phyloP scores from a whole-genome alignment of 2,888 invertebrate genomes.

The Pristionchus mayeri region DNA sequence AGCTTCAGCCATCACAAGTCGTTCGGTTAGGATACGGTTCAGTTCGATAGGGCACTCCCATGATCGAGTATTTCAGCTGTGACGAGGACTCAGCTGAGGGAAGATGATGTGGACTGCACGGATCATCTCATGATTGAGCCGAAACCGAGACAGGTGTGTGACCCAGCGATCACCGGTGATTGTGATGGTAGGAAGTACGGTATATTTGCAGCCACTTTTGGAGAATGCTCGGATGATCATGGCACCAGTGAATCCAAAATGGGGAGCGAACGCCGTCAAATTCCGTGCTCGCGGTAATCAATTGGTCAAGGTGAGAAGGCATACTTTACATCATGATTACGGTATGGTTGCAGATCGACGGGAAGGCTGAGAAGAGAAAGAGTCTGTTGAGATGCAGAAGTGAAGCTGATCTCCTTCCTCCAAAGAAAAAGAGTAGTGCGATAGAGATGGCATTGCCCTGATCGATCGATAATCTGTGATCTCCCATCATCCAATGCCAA shows the following conservation, averaged over 20 bases:
- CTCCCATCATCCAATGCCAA: too few species aligned
- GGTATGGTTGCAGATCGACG: not conserved
- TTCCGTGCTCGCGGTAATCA: slow-evolving; percentile 38
- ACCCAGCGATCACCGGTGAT: not conserved
- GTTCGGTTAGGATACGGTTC: slow-evolving; percentile 60
- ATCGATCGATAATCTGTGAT: not conserved
- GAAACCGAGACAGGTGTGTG: not conserved
- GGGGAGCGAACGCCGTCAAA: slow-evolving; percentile 41
- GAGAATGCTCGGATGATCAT: slow-evolving; percentile 40
- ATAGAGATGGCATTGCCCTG: not conserved
- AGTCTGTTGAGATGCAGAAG: slow-evolving; percentile 2
- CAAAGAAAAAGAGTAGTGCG: slow-evolving; percentile 35
- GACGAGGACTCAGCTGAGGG: slow-evolving; percentile 24
- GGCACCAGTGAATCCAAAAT: slow-evolving; percentile 43
- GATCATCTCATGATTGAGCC: not conserved
- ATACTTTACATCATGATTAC: not conserved
- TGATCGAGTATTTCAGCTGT: slow-evolving; percentile 11
- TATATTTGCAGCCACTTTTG: not conserved
- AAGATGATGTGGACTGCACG: slow-evolving; percentile 31
- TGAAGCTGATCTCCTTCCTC: not conserved
- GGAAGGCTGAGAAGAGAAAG: not conserved
- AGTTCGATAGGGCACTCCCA: not conserved
- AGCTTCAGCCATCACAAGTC: slow-evolving; percentile 70
- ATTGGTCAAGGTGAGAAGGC: slow-evolving; percentile 24
- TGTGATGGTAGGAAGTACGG: not conserved